These are phyloP conservation scores for Sitophilus oryzae DNA, from an alignment of 1,140 invertebrate genomes.

Conservation along the genomic window DNA sequence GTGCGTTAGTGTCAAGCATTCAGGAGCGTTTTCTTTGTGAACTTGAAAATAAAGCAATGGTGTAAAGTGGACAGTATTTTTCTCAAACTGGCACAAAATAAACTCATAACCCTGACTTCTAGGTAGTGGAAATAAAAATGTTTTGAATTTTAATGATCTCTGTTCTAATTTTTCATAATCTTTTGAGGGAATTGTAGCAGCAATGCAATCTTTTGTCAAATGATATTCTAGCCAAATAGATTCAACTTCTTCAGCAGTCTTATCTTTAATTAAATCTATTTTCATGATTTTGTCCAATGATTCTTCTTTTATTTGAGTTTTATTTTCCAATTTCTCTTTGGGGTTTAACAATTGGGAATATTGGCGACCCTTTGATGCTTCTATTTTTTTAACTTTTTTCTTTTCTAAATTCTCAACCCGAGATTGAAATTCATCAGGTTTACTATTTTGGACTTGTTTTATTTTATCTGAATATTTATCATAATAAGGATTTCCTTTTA, in stretches of 20 bases:
- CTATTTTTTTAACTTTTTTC: constrained; percentile 45
- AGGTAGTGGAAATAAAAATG: constrained; percentile 78
- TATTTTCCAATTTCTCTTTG: constrained; percentile 43
- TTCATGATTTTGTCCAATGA: constrained; percentile 71
- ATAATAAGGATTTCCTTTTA: constrained; percentile 73
- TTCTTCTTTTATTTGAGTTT: constrained; percentile 46
- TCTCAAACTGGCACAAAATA: constrained; percentile 71
- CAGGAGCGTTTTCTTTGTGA: constrained; percentile 86
- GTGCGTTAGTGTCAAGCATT: constrained; percentile 77
- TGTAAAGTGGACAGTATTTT: constrained; percentile 77
- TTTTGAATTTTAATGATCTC: constrained; percentile 55
- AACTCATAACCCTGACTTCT: constrained; percentile 83
- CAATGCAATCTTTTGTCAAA: constrained; percentile 66
- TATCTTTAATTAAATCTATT: constrained; percentile 67
- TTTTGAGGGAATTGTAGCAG: constrained; percentile 59
- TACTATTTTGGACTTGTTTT: constrained; percentile 63
- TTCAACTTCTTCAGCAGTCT: constrained; percentile 66
- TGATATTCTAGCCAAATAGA: constrained; percentile 79
- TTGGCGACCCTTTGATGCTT: constrained; percentile 26
- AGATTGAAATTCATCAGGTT: constrained; percentile 68
- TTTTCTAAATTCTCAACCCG: constrained; percentile 56
- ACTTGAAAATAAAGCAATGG: constrained; percentile 81
- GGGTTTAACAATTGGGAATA: constrained; percentile 53
- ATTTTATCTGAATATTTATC: constrained; percentile 79
- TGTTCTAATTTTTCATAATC: constrained; percentile 56